phyloP scores from a whole-genome alignment of 1,140 invertebrate genomes.

The Cardiocondyla obscurior region DNA sequence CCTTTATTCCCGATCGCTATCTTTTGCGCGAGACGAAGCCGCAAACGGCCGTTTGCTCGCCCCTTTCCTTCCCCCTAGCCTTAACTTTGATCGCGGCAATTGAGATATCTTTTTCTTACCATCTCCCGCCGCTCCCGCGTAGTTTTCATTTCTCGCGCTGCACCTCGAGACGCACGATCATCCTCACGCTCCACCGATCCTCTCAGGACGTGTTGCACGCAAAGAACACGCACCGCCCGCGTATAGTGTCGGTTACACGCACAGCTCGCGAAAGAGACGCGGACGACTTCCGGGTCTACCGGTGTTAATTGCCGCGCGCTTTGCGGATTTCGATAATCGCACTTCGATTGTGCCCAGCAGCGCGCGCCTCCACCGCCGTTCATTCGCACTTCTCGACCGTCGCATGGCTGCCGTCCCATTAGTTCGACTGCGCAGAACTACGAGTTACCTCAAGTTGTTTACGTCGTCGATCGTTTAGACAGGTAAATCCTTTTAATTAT shows the following conservation, averaged over 20 bases:
- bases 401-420: constrained; percentile 9
- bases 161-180: background rate
- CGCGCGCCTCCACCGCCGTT: background rate
- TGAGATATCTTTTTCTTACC: no score
- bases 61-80: no score
- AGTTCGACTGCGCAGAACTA: constrained; percentile 18
- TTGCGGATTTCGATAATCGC: constrained; percentile 34
- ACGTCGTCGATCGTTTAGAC: background rate
- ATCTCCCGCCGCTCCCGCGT: background rate
- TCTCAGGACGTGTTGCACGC: background rate
- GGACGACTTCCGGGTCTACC: no score
- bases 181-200: background rate
- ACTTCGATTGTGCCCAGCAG: background rate
- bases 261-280: background rate
- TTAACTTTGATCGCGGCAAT: no score
- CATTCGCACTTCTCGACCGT: background rate
- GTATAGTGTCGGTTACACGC: background rate
- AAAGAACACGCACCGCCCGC: background rate
- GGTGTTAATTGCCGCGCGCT: background rate
- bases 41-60: no score
- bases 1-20: background rate
- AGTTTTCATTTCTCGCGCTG: background rate
- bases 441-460: background rate
- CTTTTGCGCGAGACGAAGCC: no score
- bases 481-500: constrained; percentile 9